Base-by-base conservation (phyloP, 2,888 invertebrate genomes). In the Parapristionchus giblindavisi region DNA sequence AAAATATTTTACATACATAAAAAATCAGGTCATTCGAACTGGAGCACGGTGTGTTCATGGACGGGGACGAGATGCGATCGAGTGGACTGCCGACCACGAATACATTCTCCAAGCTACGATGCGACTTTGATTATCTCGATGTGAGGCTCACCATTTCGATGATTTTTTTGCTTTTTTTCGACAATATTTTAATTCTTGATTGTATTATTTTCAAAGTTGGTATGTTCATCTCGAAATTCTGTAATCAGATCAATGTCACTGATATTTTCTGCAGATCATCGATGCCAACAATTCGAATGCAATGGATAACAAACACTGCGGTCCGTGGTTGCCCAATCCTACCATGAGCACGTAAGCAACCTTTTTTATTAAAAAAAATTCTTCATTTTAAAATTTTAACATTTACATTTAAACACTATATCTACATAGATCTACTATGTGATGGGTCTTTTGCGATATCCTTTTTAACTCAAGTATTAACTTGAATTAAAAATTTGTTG, bases 311-410 rank as follows among this genome's bases (percentile, higher is more conserved):
- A 68, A 56, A 56, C 38, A 32, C 27, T 71, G 71, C 17, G 71
- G 71, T 17, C 17, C 29, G 11, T 3, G 5, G 36, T 29, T 71
- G 11, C 71, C 71, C 71, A 27, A 71, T 38, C 71, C 71, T 29
- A 38, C 38, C 27, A 34, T 71, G 71, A 71, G 71, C 71, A 54
- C 21, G 71, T 71, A n/a, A 34, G 40, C 24, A 14, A 1, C 21
- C 27, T 21, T 48, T 66, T 48, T 32, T 27, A 5, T 4, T 36
- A 21, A 1, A 40, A 40, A 27, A 4, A 17, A 43, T 8, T 43
- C 17, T 17, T 43, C 43, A 17, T 17, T 43, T 43, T 8, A 14
- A 17, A 43, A 14, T 17, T 17, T 43, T 17, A 8, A 43, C 43
- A 43, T 43, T 43, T 8, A 17, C 11, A 43, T 8, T 14, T 17